A percentile compares a stretch with the other conserved stretches of the same genome.
phyloP scores from a whole-genome alignment of 2,888 invertebrate species.

The Rhynchonema sp. region DNA sequence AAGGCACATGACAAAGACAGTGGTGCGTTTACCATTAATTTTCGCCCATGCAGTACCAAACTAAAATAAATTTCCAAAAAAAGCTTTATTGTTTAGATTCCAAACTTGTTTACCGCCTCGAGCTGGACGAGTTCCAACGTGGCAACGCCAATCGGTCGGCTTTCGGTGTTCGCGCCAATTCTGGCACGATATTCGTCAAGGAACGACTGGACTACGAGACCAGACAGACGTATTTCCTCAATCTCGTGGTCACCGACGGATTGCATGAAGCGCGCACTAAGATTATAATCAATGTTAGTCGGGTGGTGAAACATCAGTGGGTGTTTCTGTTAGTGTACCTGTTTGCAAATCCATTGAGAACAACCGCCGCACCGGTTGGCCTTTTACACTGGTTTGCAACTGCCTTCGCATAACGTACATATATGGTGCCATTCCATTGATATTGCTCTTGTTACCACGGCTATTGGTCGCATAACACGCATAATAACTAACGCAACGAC shows the following conservation, averaged over 20 bases:
- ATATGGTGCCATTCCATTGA: too few species aligned
- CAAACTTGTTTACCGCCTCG: background rate
- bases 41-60: background rate
- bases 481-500: too few species aligned
- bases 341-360: too few species aligned
- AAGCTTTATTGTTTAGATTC: conserved; percentile 9
- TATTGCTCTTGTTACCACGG: too few species aligned
- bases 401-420: too few species aligned
- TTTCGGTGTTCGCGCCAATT: conserved; percentile 22
- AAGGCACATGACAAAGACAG: conserved; percentile 23
- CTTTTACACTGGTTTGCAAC: too few species aligned
- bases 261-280: conserved; percentile 53
- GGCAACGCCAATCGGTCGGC: conserved; percentile 13
- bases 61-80: background rate
- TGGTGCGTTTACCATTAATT: conserved; percentile 10
- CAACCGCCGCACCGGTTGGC: too few species aligned
- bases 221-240: conserved; percentile 46
- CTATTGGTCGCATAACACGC: too few species aligned
- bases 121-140: background rate
- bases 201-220: conserved; percentile 19
- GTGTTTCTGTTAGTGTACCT: too few species aligned
- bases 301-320: too few species aligned
- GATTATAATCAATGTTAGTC: conserved; percentile 55
- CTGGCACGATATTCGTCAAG: conserved; percentile 22
- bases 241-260: conserved; percentile 53